These are phyloP conservation scores for Kradibia gibbosae DNA, from an alignment of 1,140 invertebrate species.

Conservation along the genomic window DNA sequence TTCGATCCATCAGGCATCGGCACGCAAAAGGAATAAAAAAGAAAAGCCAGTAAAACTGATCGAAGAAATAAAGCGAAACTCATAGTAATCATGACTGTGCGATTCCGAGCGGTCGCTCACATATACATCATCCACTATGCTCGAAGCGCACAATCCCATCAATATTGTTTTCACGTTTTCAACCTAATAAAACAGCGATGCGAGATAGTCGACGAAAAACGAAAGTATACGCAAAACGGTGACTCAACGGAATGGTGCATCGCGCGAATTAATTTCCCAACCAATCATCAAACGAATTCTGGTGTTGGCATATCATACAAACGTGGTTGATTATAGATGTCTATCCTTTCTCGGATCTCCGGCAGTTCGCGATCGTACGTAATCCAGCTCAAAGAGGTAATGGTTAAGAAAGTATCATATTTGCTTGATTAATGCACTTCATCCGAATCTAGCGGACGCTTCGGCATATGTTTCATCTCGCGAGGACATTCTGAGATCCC, in stretches of 20 bases:
- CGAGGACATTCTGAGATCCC: neutral
- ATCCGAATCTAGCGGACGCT: conserved; percentile 45
- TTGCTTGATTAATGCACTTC: conserved; percentile 59
- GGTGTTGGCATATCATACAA: too few relatives aligned
- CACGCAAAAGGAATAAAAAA: neutral
- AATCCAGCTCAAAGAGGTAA: conserved; percentile 34
- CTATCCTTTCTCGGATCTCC: neutral
- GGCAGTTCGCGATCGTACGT: neutral
- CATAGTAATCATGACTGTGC: conserved; percentile 46
- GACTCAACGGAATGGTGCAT: conserved; percentile 31
- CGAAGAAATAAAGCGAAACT: conserved; percentile 23
- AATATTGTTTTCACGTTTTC: conserved; percentile 49
- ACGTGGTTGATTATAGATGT: too few relatives aligned
- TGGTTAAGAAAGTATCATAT: conserved; percentile 58
- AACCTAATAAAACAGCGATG: conserved; percentile 45
- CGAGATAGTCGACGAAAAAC: conserved; percentile 19
- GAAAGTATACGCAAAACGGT: conserved; percentile 32
- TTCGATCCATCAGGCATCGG: conserved; percentile 11
- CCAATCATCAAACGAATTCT: neutral
- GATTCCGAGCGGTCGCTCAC: neutral
- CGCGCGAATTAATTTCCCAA: conserved; percentile 36
- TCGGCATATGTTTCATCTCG: conserved; percentile 25
- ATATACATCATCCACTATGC: conserved; percentile 12
- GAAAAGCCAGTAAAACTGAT: neutral
- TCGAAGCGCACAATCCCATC: conserved; percentile 28